Percentiles rank a stretch among this genome's conserved stretches.
phyloP scores from a whole-genome alignment of 2,888 invertebrate genomes.

The Microplitis deprimator region DNA sequence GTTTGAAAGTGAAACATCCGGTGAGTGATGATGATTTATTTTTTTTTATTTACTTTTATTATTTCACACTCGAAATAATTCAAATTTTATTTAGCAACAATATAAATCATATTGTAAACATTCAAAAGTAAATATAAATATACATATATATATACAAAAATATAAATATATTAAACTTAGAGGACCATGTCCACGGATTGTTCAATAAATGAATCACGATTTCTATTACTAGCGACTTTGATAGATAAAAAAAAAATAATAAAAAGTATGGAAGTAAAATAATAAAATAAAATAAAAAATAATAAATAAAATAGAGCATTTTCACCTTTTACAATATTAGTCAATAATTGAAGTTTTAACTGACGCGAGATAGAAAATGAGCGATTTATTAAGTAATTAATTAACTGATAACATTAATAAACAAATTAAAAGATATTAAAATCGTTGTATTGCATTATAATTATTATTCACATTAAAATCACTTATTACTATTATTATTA shows the following conservation, averaged over 20 bases:
- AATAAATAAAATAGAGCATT: background rate
- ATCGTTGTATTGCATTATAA: slow-evolving; percentile 47
- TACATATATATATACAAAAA: slow-evolving; percentile 24
- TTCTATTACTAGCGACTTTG: slow-evolving; percentile 3
- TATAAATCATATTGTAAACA: background rate
- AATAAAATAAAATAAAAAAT: background rate
- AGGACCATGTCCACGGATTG: slow-evolving; percentile 19
- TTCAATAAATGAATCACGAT: background rate
- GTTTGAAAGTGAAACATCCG: slow-evolving; percentile 48
- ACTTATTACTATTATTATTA: slow-evolving; percentile 55
- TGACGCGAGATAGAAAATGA: slow-evolving; percentile 41
- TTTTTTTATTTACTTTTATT: slow-evolving; percentile 22
- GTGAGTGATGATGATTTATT: slow-evolving; percentile 37
- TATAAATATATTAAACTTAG: slow-evolving; percentile 21
- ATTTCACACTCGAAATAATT: background rate
- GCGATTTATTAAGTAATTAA: slow-evolving; percentile 26
- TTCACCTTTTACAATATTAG: slow-evolving; percentile 54
- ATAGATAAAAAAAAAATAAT: background rate
- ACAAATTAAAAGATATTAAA: slow-evolving; percentile 28
- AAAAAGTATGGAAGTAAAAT: background rate
- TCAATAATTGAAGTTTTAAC: slow-evolving; percentile 52
- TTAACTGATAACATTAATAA: slow-evolving; percentile 20
- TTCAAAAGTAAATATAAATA: background rate
- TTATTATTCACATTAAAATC: slow-evolving; percentile 48
- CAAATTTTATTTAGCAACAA: background rate